Evolutionary conservation across 2,888 invertebrate genomes (phyloP), one percentile per base, ranked within the genome.

Genomic region (Drosophila tripunctata): DNA sequence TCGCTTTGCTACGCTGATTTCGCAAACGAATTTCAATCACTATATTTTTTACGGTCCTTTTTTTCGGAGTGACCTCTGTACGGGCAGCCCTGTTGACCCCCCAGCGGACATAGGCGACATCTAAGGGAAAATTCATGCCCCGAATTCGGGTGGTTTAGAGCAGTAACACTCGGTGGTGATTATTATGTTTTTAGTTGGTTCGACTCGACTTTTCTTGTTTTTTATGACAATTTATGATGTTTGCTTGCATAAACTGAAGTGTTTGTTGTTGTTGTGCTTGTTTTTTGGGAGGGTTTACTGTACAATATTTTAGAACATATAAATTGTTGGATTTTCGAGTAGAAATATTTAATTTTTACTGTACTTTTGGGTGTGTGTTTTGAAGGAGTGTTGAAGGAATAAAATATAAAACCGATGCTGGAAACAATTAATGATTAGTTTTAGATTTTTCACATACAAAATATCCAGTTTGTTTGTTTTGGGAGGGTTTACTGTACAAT

Each of bases 61-160:
- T 80, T 73, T 62, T 21, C 61, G 68, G n/a, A 77, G 40, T 84
- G 86, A 87, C 83, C 87, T 73, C 72, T 54, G 66, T 47, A 52
- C 48, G 15, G 67, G 40, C 61, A 48, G 44, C 50, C 19, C 66
- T 68, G 65, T 73, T 84, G 83, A 84, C 87, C 83, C n/a, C 77
- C 77, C 82, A 72, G 69, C 64, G 48, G 64, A 44, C 67, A 38
- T 31, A 31, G 30, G 14, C 30, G 19, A 7, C 30, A 17, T 12
- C 33, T 48, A 33, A 15, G 30, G 30, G 66, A 56, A 48, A n/a
- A n/a, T n/a, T n/a, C n/a, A n/a, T n/a, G n/a, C n/a, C n/a, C n/a
- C 36, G 60, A 47, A 22, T 22, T 52, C 21, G 51, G 56, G 47
- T 51, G 43, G 67, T 43, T 56, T 68, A 45, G n/a, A n/a, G n/a